Conservation (phyloP, 2,113 vertebrate species). For the Bucco capensis region DNA sequence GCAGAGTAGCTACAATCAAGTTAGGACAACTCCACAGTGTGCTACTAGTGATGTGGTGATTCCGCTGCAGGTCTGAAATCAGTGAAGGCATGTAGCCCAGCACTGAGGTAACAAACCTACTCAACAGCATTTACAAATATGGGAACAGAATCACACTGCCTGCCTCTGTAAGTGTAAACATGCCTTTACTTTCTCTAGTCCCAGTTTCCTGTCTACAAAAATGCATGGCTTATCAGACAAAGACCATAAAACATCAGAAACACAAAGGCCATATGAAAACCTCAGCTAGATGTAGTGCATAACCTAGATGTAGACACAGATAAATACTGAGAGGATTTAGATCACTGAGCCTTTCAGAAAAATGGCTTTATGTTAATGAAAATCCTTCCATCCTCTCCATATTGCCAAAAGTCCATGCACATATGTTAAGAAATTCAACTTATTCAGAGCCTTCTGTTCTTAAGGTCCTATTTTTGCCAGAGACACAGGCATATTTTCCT, state of each 20-base stretch:
- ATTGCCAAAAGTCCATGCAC: neutral
- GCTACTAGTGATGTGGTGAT: neutral
- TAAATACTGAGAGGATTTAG: conserved; percentile 35
- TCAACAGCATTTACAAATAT: rapidly evolving
- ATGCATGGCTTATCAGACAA: neutral
- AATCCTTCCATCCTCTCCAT: conserved; percentile 11
- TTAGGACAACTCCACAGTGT: rapidly evolving
- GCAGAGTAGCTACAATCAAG: neutral
- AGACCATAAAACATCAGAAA: neutral
- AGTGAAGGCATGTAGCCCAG: neutral
- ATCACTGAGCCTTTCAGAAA: conserved; percentile 17
- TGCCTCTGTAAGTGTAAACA: neutral
- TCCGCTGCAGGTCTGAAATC: neutral
- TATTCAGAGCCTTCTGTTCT: neutral
- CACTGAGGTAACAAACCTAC: neutral
- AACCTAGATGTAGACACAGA: neutral
- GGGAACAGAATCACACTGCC: rapidly evolving
- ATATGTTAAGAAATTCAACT: conserved; percentile 17
- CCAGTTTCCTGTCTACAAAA: neutral
- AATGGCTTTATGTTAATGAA: conserved; percentile 42
- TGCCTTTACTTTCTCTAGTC: neutral
- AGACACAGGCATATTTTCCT: neutral
- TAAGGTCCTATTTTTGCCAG: neutral
- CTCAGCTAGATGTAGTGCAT: neutral
- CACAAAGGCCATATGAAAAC: neutral